Conservation (phyloP, 2,797 vertebrate species). For the Agapornis canus region DNA sequence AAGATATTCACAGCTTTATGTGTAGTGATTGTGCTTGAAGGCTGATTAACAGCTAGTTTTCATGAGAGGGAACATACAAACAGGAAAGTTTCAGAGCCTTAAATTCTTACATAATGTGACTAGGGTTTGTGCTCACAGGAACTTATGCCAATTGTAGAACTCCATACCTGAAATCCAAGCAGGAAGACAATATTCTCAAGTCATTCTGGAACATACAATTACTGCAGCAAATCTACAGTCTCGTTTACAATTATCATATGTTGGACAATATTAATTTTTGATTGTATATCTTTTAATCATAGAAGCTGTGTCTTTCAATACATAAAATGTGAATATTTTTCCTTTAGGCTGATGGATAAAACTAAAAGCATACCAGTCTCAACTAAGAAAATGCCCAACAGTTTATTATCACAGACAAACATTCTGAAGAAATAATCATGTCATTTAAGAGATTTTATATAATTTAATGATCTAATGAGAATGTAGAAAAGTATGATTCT, state of each 20-base stretch:
- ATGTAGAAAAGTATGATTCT: background rate
- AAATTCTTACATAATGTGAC: background rate
- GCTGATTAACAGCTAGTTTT: background rate
- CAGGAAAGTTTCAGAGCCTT: background rate
- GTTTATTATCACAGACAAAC: background rate
- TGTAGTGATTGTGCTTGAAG: background rate
- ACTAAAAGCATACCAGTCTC: background rate
- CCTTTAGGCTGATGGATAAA: background rate
- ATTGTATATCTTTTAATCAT: background rate
- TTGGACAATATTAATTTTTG: background rate
- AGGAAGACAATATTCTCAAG: background rate
- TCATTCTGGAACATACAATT: background rate
- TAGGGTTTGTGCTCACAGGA: background rate
- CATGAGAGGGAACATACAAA: background rate
- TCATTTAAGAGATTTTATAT: background rate
- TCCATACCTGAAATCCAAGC: background rate
- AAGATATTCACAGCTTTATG: background rate
- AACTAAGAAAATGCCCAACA: background rate
- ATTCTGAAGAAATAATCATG: background rate
- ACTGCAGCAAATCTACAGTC: background rate
- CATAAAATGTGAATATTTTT: background rate
- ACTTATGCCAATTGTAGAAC: background rate
- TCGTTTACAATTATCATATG: background rate
- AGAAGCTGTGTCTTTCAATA: background rate
- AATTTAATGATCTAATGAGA: background rate